Conservation (phyloP, 64 coral and sea anemone genomes). For the Platygyra sinensis region DNA sequence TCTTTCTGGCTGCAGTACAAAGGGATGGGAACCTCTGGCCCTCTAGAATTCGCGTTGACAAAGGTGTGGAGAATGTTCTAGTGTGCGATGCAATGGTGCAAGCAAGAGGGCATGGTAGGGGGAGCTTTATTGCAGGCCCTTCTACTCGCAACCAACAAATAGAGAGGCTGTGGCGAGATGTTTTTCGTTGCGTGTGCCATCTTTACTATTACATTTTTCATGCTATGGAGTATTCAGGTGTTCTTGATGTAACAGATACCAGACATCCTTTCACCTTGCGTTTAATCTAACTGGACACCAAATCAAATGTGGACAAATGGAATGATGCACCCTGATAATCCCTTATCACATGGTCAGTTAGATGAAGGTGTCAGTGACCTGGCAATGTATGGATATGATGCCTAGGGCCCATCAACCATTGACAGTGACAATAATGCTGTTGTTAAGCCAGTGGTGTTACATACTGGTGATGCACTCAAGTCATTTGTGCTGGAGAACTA, state of each 20-base stretch:
- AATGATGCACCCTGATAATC: conserved; percentile 54
- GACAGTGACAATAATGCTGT: conserved; percentile 46
- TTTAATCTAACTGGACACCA: conserved; percentile 47
- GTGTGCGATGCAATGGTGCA: conserved; percentile 61
- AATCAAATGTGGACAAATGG: conserved; percentile 63
- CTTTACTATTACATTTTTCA: conserved; percentile 61
- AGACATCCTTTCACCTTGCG: conserved; percentile 45
- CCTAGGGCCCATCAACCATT: conserved; percentile 49
- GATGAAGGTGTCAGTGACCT: conserved; percentile 28
- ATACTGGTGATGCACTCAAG: no score
- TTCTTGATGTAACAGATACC: conserved; percentile 9
- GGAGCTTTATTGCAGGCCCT: conserved; percentile 70
- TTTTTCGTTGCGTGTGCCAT: conserved; percentile 53
- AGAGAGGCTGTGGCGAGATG: conserved; percentile 55
- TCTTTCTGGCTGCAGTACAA: conserved; percentile 42
- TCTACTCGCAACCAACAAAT: conserved; percentile 51
- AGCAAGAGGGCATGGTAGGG: conserved; percentile 58
- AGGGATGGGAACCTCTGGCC: conserved; percentile 58
- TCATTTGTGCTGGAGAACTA: no score
- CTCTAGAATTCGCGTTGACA: no score
- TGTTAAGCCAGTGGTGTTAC: conserved; percentile 40
- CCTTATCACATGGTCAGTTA: conserved; percentile 37
- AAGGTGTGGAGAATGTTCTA: no score
- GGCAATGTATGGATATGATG: conserved; percentile 60
- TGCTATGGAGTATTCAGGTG: conserved; percentile 57